Percentiles rank a stretch among this genome's conserved stretches.
Evolutionary conservation across 2,113 vertebrate genomes (phyloP).

Genomic region (Eretmochelys imbricata): DNA sequence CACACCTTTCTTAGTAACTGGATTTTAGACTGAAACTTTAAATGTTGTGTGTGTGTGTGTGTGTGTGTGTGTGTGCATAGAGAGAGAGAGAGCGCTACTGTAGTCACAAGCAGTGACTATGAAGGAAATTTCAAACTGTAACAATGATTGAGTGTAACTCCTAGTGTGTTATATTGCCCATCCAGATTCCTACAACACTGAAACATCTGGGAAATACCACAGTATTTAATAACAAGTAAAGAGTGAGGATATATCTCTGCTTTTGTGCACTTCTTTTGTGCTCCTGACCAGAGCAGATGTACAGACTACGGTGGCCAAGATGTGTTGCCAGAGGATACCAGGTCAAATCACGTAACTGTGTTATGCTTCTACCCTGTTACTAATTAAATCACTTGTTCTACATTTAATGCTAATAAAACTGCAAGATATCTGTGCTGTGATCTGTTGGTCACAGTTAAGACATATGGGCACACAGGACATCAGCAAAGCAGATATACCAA

Average conservation of each 20-base stretch:
- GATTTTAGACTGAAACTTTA: neutral
- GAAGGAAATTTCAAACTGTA: neutral
- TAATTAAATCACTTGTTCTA: conserved; percentile 15
- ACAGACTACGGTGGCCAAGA: neutral
- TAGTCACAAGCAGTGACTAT: neutral
- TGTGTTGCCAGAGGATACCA: neutral
- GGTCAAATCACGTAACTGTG: conserved; percentile 26
- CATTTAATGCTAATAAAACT: conserved; percentile 9
- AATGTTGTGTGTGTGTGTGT: neutral
- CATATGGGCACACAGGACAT: neutral
- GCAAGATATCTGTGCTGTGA: conserved; percentile 5
- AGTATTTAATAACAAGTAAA: neutral
- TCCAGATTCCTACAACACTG: neutral
- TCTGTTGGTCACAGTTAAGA: conserved; percentile 27
- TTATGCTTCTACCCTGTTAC: conserved; percentile 17
- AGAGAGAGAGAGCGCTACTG: conserved; percentile 32
- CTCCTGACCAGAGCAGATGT: conserved; percentile 9
- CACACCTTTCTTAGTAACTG: neutral
- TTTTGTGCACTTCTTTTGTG: neutral
- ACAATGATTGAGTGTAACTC: neutral
- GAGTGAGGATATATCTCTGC: neutral
- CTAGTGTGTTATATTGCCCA: neutral
- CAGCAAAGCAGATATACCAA: neutral
- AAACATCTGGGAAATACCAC: conserved; percentile 7
- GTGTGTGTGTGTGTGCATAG: too few species aligned